Conservation (phyloP, 2,113 vertebrate species). For the Alethe castanea region DNA sequence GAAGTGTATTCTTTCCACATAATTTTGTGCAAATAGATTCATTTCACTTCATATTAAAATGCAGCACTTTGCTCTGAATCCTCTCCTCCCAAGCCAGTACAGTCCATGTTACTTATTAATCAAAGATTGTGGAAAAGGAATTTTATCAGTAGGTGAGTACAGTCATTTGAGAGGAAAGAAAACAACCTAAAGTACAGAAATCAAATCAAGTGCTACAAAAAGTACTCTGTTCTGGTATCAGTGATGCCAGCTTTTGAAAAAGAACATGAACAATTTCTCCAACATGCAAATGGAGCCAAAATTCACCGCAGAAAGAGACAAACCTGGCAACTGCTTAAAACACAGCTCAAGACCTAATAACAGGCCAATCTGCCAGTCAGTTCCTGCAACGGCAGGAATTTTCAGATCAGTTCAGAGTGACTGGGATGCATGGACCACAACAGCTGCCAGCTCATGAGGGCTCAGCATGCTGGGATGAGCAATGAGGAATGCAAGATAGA, state of each 20-base stretch:
- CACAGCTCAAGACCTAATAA: not conserved
- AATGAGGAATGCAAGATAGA: not conserved
- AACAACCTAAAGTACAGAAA: constrained; percentile 39
- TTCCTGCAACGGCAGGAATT: not conserved
- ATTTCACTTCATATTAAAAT: not conserved
- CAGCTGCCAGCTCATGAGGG: not conserved
- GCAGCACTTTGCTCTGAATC: not conserved
- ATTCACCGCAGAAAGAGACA: not conserved
- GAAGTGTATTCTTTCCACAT: not conserved
- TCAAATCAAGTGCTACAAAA: constrained; percentile 16
- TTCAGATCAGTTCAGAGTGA: not conserved
- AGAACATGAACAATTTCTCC: not conserved
- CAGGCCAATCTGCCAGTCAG: not conserved
- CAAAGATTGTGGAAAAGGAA: constrained; percentile 17
- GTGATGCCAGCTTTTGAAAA: not conserved
- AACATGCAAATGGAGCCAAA: not conserved
- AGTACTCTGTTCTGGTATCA: constrained; percentile 31
- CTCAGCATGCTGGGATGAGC: not conserved
- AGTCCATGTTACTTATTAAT: constrained; percentile 49
- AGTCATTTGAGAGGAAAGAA: constrained; percentile 10
- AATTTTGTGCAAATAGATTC: constrained; percentile 18
- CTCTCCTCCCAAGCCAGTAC: not conserved
- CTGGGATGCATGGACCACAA: fast-evolving
- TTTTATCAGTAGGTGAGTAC: constrained; percentile 48
- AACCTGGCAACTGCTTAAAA: not conserved